These are phyloP conservation scores for Erannis defoliaria DNA, from an alignment of 2,888 invertebrate species.

Conservation along the genomic window DNA sequence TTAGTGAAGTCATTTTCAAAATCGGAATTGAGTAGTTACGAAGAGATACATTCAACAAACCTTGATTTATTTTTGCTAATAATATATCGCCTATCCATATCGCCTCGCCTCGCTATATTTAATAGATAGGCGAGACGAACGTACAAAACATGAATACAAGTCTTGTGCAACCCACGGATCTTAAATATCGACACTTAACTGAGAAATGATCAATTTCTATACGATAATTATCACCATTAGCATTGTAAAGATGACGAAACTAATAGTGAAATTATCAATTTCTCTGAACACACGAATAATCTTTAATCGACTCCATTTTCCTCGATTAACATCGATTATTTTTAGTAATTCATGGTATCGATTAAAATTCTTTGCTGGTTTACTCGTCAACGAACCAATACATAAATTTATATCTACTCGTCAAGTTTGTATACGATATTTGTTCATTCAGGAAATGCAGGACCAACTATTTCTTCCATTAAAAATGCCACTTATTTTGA, in stretches of 20 bases:
- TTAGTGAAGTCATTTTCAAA: too few species aligned
- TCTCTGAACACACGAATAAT: not conserved
- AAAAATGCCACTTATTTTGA: too few species aligned
- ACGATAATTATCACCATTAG: not conserved
- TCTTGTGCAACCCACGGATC: too few species aligned
- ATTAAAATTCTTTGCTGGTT: not conserved
- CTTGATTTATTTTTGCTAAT: too few species aligned
- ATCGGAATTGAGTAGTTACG: too few species aligned
- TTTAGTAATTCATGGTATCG: not conserved
- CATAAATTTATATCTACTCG: not conserved
- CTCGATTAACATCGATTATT: constrained; percentile 1
- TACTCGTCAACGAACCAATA: constrained; percentile 2
- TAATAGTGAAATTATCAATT: constrained; percentile 1
- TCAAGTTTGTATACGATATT: not conserved
- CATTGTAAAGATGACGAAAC: not conserved
- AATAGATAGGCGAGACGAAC: too few species aligned
- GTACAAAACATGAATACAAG: too few species aligned
- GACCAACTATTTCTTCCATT: too few species aligned
- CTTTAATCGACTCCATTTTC: not conserved
- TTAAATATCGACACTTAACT: not conserved
- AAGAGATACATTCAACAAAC: too few species aligned
- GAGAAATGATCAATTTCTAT: not conserved
- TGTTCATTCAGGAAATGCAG: not conserved
- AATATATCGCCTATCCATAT: too few species aligned
- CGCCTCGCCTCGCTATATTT: too few species aligned